Conservation (phyloP, 2,113 vertebrate genomes). For the Paradoxurus hermaphroditus region DNA sequence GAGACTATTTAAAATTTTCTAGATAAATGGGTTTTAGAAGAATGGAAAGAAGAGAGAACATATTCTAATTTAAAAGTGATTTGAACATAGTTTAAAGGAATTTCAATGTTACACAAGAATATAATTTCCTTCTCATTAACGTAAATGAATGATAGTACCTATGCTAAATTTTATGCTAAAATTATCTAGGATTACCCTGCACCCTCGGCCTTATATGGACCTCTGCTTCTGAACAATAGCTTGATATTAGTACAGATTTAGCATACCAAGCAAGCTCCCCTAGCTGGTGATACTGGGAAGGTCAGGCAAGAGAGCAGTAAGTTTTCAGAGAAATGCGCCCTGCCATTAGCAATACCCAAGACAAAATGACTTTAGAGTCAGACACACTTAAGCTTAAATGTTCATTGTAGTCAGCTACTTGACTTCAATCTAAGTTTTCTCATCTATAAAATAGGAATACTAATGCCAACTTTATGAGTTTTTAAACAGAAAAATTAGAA, state of each 20-base stretch:
- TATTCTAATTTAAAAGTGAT: conserved; percentile 20
- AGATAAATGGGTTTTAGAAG: neutral
- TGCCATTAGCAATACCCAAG: neutral
- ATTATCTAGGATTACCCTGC: neutral
- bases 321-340: neutral
- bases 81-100: neutral
- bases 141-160: neutral
- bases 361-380: neutral
- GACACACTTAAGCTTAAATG: neutral
- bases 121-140: neutral
- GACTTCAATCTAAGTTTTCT: neutral
- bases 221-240: neutral
- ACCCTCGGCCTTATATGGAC: neutral
- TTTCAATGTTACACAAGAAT: conserved; percentile 28
- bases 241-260: neutral
- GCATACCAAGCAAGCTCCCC: neutral
- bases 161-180: neutral
- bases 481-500: conserved; percentile 9
- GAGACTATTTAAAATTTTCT: neutral
- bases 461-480: neutral
- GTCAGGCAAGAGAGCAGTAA: neutral
- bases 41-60: neutral
- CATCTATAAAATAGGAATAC: neutral
- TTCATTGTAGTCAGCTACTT: neutral
- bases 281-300: neutral